These are phyloP conservation scores for Plebejus anna DNA, from an alignment of 2,888 invertebrate species.

Conservation along the genomic window DNA sequence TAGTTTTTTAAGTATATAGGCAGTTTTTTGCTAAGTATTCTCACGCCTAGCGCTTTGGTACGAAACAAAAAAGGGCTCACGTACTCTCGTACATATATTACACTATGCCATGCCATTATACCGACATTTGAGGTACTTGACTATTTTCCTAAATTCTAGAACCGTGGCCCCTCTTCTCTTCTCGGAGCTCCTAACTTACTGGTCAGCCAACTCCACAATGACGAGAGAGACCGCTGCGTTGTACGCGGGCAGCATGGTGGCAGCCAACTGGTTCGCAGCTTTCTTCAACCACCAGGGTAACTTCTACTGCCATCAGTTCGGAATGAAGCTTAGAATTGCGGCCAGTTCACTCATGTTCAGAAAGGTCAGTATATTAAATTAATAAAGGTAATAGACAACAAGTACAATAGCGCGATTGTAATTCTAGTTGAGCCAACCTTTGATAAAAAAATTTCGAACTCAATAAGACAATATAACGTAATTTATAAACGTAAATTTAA, in stretches of 20 bases:
- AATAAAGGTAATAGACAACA: too few species aligned
- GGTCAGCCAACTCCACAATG: slow-evolving; percentile 76
- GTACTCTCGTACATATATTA: too few species aligned
- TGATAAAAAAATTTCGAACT: too few species aligned
- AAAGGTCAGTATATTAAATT: slow-evolving; percentile 76
- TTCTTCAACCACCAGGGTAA: slow-evolving; percentile 86
- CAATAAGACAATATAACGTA: too few species aligned
- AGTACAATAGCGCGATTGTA: too few species aligned
- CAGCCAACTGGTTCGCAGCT: slow-evolving; percentile 70
- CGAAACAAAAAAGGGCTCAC: too few species aligned
- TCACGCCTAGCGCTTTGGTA: too few species aligned
- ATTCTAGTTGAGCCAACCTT: too few species aligned
- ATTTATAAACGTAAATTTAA: too few species aligned
- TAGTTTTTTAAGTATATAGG: too few species aligned
- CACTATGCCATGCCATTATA: too few species aligned
- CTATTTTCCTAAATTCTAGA: slow-evolving; percentile 50
- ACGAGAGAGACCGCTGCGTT: slow-evolving; percentile 73
- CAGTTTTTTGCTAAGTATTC: too few species aligned
- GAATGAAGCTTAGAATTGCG: slow-evolving; percentile 86
- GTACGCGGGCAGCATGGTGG: slow-evolving; percentile 72
- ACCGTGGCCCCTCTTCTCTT: slow-evolving; percentile 82
- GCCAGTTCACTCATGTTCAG: slow-evolving; percentile 86
- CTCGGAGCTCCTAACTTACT: slow-evolving; percentile 67
- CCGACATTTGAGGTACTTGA: background rate
- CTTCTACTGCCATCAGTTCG: slow-evolving; percentile 82